Percentiles rank a stretch among this genome's conserved stretches.
These are phyloP conservation scores for Tipula helvola DNA, from an alignment of 2,888 invertebrate species.

Conservation along the genomic window DNA sequence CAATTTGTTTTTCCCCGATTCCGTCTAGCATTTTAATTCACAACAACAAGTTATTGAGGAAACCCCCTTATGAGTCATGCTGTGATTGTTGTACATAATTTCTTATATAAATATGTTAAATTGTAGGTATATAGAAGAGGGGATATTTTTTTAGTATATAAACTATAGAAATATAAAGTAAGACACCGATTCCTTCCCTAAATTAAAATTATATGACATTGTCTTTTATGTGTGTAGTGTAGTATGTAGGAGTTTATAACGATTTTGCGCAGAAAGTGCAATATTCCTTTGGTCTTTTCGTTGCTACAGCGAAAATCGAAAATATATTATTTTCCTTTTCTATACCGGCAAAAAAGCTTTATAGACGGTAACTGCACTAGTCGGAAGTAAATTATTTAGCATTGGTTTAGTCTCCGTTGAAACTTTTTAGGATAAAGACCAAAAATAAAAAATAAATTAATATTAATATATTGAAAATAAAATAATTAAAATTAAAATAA, in stretches of 20 bases:
- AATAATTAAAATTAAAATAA: neutral
- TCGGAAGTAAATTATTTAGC: neutral
- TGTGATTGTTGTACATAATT: neutral
- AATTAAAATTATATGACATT: neutral
- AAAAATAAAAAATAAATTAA: slow-evolving; percentile 6
- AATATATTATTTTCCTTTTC: neutral
- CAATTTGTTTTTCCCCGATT: neutral
- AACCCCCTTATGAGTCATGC: neutral
- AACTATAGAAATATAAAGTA: neutral
- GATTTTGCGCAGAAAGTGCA: neutral
- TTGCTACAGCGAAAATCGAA: neutral
- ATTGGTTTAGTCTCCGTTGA: slow-evolving; percentile 15
- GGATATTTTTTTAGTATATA: neutral
- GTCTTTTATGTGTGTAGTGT: neutral
- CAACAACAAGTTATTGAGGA: neutral
- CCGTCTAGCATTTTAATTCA: neutral
- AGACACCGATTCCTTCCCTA: neutral
- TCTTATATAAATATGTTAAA: neutral
- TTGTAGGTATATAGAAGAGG: neutral
- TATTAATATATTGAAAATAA: neutral
- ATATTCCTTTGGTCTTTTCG: neutral
- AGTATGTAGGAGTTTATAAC: neutral
- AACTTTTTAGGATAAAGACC: slow-evolving; percentile 13
- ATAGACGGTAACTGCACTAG: neutral
- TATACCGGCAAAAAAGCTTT: neutral